A percentile compares a stretch with the other conserved stretches of the same genome.
Conservation (phyloP, 2,888 invertebrate species). For the Bruchidius siliquastri region DNA sequence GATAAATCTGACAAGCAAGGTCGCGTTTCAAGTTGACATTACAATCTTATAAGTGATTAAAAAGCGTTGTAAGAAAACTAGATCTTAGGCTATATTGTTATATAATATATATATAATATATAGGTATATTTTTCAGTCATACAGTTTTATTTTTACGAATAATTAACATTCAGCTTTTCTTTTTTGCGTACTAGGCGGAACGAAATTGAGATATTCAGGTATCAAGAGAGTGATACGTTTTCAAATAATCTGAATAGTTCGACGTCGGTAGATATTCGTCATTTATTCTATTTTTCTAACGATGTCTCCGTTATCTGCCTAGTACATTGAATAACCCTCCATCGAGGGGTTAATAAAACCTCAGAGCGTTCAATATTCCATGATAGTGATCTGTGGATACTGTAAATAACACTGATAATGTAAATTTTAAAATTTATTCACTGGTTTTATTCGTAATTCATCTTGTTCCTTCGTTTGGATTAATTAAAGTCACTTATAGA, state of each 20-base stretch:
- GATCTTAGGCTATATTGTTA: conserved; percentile 6
- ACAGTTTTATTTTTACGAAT: conserved; percentile 3
- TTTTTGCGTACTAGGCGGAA: conserved; percentile 12
- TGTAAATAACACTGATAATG: too few species aligned
- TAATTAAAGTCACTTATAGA: too few species aligned
- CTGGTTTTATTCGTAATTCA: too few species aligned
- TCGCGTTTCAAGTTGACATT: conserved; percentile 10
- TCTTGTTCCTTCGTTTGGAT: too few species aligned
- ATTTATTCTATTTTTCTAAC: too few species aligned
- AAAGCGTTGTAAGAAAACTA: conserved; percentile 22
- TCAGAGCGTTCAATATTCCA: neutral
- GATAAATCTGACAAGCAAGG: neutral
- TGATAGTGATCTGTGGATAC: too few species aligned
- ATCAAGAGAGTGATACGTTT: neutral
- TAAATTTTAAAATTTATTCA: too few species aligned
- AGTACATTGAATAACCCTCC: neutral
- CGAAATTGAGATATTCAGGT: neutral
- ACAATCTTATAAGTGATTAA: conserved; percentile 6
- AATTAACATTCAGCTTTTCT: conserved; percentile 17
- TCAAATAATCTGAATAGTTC: neutral
- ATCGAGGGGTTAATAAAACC: neutral
- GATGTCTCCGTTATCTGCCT: neutral
- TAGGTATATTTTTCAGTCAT: neutral
- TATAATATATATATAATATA: neutral
- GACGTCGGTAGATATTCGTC: neutral